phyloP scores from a whole-genome alignment of 2,113 vertebrate species.

The Eudorcas thomsonii region DNA sequence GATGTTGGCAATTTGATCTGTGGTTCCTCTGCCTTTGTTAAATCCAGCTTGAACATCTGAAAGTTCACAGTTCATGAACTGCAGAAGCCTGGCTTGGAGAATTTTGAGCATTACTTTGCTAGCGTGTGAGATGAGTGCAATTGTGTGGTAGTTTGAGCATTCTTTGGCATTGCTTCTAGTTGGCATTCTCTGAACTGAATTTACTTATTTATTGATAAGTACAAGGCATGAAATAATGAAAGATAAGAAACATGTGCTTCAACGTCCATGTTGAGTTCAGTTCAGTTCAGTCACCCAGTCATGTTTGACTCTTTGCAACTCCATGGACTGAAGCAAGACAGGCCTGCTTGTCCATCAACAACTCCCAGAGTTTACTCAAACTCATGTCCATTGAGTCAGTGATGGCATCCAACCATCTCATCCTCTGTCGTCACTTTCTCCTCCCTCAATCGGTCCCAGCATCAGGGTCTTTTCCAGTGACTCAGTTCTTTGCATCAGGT shows the following conservation, averaged over 20 bases:
- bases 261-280: neutral
- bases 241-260: neutral
- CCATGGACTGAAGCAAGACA: neutral
- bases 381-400: neutral
- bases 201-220: neutral
- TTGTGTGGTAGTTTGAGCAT: neutral
- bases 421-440: neutral
- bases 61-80: neutral
- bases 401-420: neutral
- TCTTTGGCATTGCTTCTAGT: neutral
- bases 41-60: neutral
- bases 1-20: neutral
- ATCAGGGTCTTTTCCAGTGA: neutral
- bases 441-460: neutral
- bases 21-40: neutral
- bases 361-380: neutral
- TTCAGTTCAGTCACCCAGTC: neutral
- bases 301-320: fast-evolving
- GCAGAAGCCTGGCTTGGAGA: neutral
- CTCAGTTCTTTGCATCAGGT: neutral
- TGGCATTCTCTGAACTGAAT: neutral
- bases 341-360: neutral
- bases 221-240: neutral
- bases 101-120: neutral
- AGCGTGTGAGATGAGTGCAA: neutral